These are phyloP conservation scores for Pelusios castaneus DNA, from an alignment of 2,113 vertebrate genomes.

Conservation along the genomic window DNA sequence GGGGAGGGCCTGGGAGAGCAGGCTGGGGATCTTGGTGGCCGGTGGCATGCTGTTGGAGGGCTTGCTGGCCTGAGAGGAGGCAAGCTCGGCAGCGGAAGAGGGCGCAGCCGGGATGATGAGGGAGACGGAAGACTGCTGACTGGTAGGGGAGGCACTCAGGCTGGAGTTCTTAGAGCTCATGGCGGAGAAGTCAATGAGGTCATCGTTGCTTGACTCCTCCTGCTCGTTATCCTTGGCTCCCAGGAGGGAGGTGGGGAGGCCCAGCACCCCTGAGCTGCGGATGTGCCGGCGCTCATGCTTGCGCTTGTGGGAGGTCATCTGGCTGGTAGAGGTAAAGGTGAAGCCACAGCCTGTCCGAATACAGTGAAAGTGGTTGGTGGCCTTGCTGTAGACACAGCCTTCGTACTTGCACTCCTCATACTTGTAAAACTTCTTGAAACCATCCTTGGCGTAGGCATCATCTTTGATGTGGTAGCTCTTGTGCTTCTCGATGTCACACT, in stretches of 20 bases:
- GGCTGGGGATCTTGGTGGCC: conserved; percentile 86
- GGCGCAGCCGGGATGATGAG: conserved; percentile 82
- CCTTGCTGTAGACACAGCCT: conserved; percentile 99
- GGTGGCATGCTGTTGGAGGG: conserved; percentile 79
- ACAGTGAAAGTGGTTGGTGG: conserved; percentile 99
- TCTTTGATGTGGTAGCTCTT: conserved; percentile 99
- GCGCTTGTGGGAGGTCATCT: conserved; percentile 99
- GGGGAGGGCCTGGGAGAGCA: conserved; percentile 92
- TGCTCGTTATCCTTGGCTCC: conserved; percentile 91
- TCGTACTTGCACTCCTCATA: conserved; percentile 99
- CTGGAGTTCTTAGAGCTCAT: conserved; percentile 99
- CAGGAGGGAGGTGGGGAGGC: conserved; percentile 87
- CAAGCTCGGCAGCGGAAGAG: conserved; percentile 78
- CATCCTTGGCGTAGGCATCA: conserved; percentile 98
- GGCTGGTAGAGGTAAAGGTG: conserved; percentile 99
- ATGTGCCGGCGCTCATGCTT: conserved; percentile 97
- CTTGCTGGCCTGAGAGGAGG: conserved; percentile 83
- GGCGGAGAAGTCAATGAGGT: conserved; percentile 96
- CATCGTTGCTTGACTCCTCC: conserved; percentile 97
- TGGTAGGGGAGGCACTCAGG: conserved; percentile 98
- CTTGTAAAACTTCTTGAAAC: conserved; percentile 99
- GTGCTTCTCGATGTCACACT: conserved; percentile 99
- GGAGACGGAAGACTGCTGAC: conserved; percentile 90
- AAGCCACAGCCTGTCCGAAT: conserved; percentile 97
- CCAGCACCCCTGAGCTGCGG: conserved; percentile 89